phyloP scores from a whole-genome alignment of 92 coral and sea anemone genomes.

The Chrysogorgia sp. region DNA sequence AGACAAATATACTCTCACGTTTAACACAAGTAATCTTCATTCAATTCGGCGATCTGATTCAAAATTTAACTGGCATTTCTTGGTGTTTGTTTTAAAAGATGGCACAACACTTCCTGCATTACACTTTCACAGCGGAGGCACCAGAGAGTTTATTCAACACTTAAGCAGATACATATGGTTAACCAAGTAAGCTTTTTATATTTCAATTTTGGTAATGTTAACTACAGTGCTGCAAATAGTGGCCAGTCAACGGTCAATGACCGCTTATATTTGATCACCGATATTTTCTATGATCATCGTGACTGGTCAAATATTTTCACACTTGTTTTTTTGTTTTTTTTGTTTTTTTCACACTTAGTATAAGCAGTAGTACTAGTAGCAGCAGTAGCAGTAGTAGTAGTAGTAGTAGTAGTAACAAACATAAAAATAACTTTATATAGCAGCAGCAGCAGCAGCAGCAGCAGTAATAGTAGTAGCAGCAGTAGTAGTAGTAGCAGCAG shows the following conservation, averaged over 20 bases:
- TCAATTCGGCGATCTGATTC: slow-evolving; percentile 96
- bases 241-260: background rate
- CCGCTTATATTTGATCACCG: too few relatives aligned
- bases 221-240: background rate
- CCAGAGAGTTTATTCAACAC: slow-evolving; percentile 78
- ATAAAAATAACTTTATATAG: too few relatives aligned
- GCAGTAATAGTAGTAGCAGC: too few relatives aligned
- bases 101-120: slow-evolving; percentile 92
- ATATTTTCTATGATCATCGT: too few relatives aligned
- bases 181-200: slow-evolving; percentile 58
- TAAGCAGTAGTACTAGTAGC: too few relatives aligned
- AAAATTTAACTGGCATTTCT: slow-evolving; percentile 90
- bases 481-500: too few relatives aligned
- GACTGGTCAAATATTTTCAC: background rate
- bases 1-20: slow-evolving; percentile 77
- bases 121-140: slow-evolving; percentile 95
- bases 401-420: too few relatives aligned
- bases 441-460: too few relatives aligned
- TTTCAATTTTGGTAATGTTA: background rate
- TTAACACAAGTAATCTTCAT: slow-evolving; percentile 77
- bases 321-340: background rate
- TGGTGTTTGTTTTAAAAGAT: slow-evolving; percentile 90
- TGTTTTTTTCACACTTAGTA: too few relatives aligned
- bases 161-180: slow-evolving; percentile 92
- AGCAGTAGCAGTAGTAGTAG: too few relatives aligned